Evolutionary conservation across 2,797 vertebrate genomes (phyloP).

Genomic region (Petrocephalus sullivani): DNA sequence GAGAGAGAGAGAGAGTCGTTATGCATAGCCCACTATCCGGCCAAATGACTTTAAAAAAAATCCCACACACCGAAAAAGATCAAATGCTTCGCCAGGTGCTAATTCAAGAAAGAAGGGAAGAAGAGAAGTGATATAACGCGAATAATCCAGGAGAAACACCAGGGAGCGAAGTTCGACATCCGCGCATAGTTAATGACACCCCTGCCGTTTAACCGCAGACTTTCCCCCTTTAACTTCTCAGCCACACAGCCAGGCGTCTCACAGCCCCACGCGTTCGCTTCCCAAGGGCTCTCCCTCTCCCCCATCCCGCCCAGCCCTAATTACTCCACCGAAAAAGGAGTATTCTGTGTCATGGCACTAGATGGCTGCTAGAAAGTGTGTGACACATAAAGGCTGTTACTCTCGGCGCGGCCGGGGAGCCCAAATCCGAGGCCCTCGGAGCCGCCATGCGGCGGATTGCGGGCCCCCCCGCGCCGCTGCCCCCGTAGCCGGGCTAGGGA

Average conservation of each 20-base stretch:
- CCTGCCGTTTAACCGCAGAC: constrained; percentile 42
- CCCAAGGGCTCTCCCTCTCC: not conserved
- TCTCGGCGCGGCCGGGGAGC: not conserved
- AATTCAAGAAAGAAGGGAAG: not conserved
- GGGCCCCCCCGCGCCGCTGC: constrained; percentile 52
- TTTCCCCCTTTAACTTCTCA: not conserved
- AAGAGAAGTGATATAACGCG: not conserved
- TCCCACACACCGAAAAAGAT: constrained; percentile 13
- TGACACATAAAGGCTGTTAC: constrained; percentile 19
- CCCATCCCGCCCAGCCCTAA: not conserved
- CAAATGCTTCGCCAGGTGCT: constrained; percentile 18
- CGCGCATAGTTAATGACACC: constrained; percentile 28
- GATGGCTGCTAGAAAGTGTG: not conserved
- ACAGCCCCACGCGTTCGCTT: not conserved
- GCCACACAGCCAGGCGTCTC: not conserved
- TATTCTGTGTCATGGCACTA: not conserved
- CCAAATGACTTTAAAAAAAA: constrained; percentile 15
- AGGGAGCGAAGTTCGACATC: constrained; percentile 4
- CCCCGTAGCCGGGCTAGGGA: constrained; percentile 47
- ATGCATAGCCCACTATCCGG: not conserved
- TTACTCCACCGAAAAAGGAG: not conserved
- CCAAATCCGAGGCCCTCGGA: not conserved
- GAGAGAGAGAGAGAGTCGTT: not conserved
- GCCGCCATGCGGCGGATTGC: constrained; percentile 44
- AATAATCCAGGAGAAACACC: not conserved